phyloP scores from a whole-genome alignment of 2,797 vertebrate species.

The Pangasius krempfi region DNA sequence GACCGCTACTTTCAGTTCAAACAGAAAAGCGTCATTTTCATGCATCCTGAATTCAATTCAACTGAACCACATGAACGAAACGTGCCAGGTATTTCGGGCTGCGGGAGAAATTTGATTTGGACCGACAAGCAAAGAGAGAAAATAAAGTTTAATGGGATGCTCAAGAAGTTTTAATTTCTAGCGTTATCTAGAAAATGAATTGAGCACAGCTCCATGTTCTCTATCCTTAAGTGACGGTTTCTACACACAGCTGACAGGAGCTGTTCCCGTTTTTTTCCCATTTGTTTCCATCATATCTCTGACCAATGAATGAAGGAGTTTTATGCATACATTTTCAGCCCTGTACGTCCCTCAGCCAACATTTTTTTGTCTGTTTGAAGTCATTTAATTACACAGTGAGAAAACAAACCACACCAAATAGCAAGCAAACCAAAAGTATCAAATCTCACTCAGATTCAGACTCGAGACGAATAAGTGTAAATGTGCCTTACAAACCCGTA shows the following conservation, averaged over 20 bases:
- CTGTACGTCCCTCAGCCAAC: neutral
- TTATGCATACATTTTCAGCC: neutral
- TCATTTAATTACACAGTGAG: neutral
- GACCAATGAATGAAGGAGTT: neutral
- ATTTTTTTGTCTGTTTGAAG: neutral
- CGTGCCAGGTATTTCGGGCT: neutral
- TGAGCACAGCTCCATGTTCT: too few relatives aligned
- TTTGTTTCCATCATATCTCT: neutral
- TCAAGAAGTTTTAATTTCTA: neutral
- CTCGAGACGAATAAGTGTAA: neutral
- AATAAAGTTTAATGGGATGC: neutral
- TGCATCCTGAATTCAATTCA: neutral
- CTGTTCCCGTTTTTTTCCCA: neutral
- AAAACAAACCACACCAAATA: neutral
- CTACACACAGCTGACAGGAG: neutral
- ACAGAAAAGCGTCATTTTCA: neutral
- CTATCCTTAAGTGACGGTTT: neutral
- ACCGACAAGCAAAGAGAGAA: neutral
- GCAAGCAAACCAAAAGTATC: neutral
- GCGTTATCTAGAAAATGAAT: neutral
- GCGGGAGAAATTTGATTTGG: neutral
- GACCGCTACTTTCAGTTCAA: too few relatives aligned
- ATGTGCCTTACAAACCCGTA: neutral
- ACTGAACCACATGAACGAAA: too few relatives aligned
- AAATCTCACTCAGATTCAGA: neutral